Evolutionary conservation across 2,888 invertebrate genomes (phyloP), one percentile per base, ranked within the genome.

Genomic region (Sipha maydis): DNA sequence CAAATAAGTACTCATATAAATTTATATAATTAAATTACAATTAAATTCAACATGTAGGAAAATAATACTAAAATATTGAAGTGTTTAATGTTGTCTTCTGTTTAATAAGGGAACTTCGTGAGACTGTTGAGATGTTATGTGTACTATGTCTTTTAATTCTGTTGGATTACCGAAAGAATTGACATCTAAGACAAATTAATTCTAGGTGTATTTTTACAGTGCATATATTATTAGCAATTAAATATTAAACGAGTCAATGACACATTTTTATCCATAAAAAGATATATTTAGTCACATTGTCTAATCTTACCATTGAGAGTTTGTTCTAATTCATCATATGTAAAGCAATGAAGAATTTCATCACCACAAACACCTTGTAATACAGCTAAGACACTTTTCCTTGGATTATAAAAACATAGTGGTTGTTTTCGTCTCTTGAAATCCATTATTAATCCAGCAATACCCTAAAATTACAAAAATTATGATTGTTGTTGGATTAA

Each of bases 391-490:
- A 96, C 95, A 90, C 93, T 94, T 3, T 94, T 93, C 17, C 94
- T 93, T 0, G 95, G 94, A 90, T 95, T 94, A 89, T 96, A 93
- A 89, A 97, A 93, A 89, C 96, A 95, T 3, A 97, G 92, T 0
- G 95, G 95, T 90, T 96, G 96, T 25, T 95, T 95, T 54, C 95
- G 93, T 8, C 93, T 93, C 1, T 94, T 93, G 83, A 96, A 94
- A 90, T 96, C 96, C 89, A 94, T 94, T 3, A 96, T 95, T 78
- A 97, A 91, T 0, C 96, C 94, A 41, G 96, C 95, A 90, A 97
- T 95, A 77, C 96, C 96, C 92, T 96, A 89, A 11, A 89, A 89
- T 73, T 69, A 69, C 3, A 48, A 78, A 8, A 28, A 56, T 78
- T 28, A 38, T 25, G 11, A 3, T 25, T 56, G 14, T 14, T 3